Conservation (phyloP, 2,797 vertebrate species). For the Cynodonichthys magdalenae region DNA sequence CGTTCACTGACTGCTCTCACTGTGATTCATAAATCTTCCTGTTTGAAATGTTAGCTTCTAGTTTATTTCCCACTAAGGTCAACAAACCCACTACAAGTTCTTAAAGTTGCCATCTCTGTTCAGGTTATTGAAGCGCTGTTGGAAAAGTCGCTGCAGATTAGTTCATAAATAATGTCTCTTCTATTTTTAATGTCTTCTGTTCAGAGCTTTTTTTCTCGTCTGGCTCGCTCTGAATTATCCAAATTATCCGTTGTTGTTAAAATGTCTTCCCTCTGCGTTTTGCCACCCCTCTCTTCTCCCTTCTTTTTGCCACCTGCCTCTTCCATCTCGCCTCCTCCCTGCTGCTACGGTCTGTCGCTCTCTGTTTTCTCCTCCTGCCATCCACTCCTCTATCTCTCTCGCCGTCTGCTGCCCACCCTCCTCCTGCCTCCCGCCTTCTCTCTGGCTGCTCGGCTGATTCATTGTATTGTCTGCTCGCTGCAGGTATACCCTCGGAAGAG, state of each 20-base stretch:
- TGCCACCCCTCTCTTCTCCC: conserved; percentile 3
- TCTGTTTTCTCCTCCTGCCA: conserved; percentile 46
- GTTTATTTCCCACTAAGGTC: not conserved
- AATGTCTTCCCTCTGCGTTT: conserved; percentile 36
- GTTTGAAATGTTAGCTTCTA: not conserved
- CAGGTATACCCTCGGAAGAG: conserved; percentile 93
- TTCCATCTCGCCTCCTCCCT: conserved; percentile 48
- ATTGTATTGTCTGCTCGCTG: conserved; percentile 65
- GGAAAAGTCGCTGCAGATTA: conserved; percentile 39
- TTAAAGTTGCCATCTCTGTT: conserved; percentile 7
- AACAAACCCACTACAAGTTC: not conserved
- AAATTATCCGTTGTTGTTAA: conserved; percentile 56
- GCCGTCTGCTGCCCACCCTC: conserved; percentile 32
- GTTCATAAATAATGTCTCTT: conserved; percentile 45
- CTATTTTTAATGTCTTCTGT: conserved; percentile 24
- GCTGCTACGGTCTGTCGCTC: conserved; percentile 52
- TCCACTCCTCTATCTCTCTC: conserved; percentile 48
- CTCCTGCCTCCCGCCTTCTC: conserved; percentile 24
- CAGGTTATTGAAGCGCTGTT: conserved; percentile 33
- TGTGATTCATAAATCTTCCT: not conserved
- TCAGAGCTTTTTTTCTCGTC: conserved; percentile 48
- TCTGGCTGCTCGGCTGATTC: conserved; percentile 61
- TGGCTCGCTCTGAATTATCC: conserved; percentile 58
- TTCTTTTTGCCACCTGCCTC: conserved; percentile 44
- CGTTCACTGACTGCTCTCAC: not conserved